Percentiles rank a stretch among this genome's conserved stretches.
These are phyloP conservation scores for Idris sp. DNA, from an alignment of 1,140 invertebrate species.

Conservation along the genomic window DNA sequence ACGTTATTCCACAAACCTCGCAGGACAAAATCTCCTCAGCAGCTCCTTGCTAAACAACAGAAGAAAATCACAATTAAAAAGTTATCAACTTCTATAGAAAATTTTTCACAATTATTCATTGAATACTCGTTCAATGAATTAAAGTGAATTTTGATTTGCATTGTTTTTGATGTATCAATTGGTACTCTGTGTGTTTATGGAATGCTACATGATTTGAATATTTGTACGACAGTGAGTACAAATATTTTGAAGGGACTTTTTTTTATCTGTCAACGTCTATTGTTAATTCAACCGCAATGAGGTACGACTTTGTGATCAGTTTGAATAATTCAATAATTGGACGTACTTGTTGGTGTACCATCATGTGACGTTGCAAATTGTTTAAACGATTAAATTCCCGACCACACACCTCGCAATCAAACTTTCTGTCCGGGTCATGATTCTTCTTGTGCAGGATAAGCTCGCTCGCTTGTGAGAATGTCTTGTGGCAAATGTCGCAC, in stretches of 20 bases:
- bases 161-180: too few species aligned
- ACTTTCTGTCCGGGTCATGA: slow-evolving; percentile 77
- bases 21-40: slow-evolving; percentile 76
- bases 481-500: slow-evolving; percentile 75
- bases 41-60: slow-evolving; percentile 67
- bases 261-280: too few species aligned
- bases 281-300: slow-evolving; percentile 23
- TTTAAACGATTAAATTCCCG: slow-evolving; percentile 78
- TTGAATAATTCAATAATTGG: slow-evolving; percentile 64
- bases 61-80: not conserved
- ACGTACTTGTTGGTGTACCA: slow-evolving; percentile 78
- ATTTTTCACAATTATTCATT: slow-evolving; percentile 1
- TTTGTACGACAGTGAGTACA: slow-evolving; percentile 8
- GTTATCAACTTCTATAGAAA: not conserved
- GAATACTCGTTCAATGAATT: slow-evolving; percentile 3
- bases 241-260: slow-evolving; percentile 1
- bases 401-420: slow-evolving; percentile 77
- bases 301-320: slow-evolving; percentile 35
- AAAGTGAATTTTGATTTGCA: not conserved
- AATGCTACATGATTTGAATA: slow-evolving; percentile 2
- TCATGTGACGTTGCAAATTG: slow-evolving; percentile 78
- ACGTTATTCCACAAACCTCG: slow-evolving; percentile 77
- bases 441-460: slow-evolving; percentile 75
- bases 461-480: slow-evolving; percentile 69
- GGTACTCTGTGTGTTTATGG: not conserved